Evolutionary conservation across 2,888 invertebrate species (phyloP), one percentile per base, ranked within the genome.

Genomic region (Eristalinus sepulchralis): DNA sequence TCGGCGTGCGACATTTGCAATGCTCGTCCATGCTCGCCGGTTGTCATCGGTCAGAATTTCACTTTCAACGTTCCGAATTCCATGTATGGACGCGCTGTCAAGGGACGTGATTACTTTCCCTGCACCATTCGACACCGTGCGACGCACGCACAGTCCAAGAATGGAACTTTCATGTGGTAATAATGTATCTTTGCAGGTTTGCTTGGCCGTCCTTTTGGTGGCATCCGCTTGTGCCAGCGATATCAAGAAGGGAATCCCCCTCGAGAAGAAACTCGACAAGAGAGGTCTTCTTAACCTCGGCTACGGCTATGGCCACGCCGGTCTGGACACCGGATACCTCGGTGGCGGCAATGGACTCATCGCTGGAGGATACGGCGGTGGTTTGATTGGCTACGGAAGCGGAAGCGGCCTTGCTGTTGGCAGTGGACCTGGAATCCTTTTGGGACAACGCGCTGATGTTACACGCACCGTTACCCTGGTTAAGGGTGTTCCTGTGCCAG

Each of bases 251-350:
- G 94, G 94, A 89, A 94, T 94, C 89, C 94, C 95, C 76, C 92
- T 94, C 89, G 96, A 95, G 88, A 96, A 97, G 94, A 96, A 96
- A 92, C 94, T 96, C 92, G 96, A 96, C 93, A 97, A 97, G 93
- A 96, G 97, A 89, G 97, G 97, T 89, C 94, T 97, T 89, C 94
- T 96, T 82, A 95, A 96, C 91, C 94, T 96, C 91, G 97, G 96
- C 89, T 96, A 96, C 90, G 97, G 97, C 73, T 96, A 97, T 92
- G 96, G 96, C 83, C 94, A 95, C 90, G 95, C 95, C 90, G 96
- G 96, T 88, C 94, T 96, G 88, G 96, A 96, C 91, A 92, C 96
- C 88, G 96, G 96, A 67, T 95, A 95, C 91, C 93, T 96, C 89
- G 96, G 96, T 72, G 95, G 95, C 36, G 94, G 94, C 66, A 94